Evolutionary conservation across 2,888 invertebrate species (phyloP), one percentile per base, ranked within the genome.

Genomic region (Euzophera pinguis): DNA sequence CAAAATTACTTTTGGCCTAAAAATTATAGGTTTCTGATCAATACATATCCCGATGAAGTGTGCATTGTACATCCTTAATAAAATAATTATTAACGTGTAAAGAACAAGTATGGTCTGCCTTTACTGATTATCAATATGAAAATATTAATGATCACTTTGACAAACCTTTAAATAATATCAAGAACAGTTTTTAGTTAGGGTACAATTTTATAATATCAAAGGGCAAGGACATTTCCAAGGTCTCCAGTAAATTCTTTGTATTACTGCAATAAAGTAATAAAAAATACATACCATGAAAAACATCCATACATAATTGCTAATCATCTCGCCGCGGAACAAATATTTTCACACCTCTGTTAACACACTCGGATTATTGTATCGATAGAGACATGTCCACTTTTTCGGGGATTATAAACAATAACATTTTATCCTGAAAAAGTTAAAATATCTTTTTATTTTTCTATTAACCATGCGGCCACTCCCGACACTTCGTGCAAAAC

Each of bases 331-430:
- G 71, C 72, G 67, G 69, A 74, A 66, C 63, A 68, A n/a, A 66
- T 65, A 59, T 56, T 57, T 64, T 64, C 64, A 69, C 77, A 79
- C 76, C 66, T 67, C 63, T 58, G 53, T 58, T 64, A 60, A 65
- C 71, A 75, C 22, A 71, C 74, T 71, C 71, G 63, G 65, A 71
- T 78, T 88, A 89, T 74, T 89, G 87, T 82, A 88, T 88, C 67
- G 86, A 88, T 77, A 88, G 73, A 62, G 86, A 84, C 88, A 88
- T 88, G 75, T 85, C 89, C 85, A 85, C 86, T 78, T 64, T 75
- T 59, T 74, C 80, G 64, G 75, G 74, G 65, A 82, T 75, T 63
- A 75, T 66, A 75, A 77, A 72, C 67, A 79, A 78, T 72, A 75
- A 78, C 87, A 88, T 87, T 58, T 65, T 78, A 63, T 64, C 54